phyloP scores from a whole-genome alignment of 2,113 vertebrate species.

The Hemiscyllium ocellatum region DNA sequence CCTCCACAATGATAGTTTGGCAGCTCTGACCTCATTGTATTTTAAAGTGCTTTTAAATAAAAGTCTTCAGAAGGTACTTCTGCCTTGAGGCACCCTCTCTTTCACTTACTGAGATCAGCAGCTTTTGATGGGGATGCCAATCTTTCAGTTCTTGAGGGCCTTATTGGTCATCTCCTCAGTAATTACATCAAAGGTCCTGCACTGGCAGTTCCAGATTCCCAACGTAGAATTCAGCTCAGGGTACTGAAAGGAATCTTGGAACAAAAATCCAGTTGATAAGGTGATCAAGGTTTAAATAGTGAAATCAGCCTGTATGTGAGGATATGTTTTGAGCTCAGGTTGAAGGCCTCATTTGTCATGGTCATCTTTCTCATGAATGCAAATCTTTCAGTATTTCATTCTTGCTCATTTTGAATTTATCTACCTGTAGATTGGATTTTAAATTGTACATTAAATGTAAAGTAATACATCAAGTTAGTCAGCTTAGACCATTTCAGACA shows the following conservation, averaged over 20 bases:
- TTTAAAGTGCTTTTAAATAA: background rate
- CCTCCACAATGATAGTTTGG: background rate
- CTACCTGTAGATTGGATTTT: background rate
- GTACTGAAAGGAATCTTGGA: no score
- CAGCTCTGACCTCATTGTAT: background rate
- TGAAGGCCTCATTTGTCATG: background rate
- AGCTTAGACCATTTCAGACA: background rate
- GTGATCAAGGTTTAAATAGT: background rate
- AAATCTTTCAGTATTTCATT: background rate
- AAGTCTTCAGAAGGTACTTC: background rate
- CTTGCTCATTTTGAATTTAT: background rate
- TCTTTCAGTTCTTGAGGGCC: background rate
- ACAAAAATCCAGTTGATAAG: background rate
- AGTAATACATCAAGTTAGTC: background rate
- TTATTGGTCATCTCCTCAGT: background rate
- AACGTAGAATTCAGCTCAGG: no score
- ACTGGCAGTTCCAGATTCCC: no score
- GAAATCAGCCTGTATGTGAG: background rate
- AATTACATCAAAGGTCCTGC: background rate
- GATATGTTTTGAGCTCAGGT: background rate
- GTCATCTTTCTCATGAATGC: background rate
- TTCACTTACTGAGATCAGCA: background rate
- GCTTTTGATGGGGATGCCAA: background rate
- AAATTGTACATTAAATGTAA: no score
- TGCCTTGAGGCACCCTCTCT: background rate